A percentile compares a stretch with the other conserved stretches of the same genome.
Evolutionary conservation across 2,113 vertebrate genomes (phyloP).

Genomic region (Opisthocomus hoazin): DNA sequence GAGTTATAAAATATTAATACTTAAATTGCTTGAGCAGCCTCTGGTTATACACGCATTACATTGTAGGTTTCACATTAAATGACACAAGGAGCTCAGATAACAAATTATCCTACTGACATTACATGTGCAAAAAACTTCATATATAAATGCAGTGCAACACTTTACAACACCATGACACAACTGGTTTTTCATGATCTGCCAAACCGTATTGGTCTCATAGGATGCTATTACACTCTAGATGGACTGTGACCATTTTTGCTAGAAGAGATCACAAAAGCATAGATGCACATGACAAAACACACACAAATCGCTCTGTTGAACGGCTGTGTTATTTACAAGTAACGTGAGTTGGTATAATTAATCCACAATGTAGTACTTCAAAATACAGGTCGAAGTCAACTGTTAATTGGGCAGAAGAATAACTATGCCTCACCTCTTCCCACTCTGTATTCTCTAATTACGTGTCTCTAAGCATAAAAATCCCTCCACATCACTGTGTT

Average conservation of each 20-base stretch:
- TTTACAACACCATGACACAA: neutral
- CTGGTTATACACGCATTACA: neutral
- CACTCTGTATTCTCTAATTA: slow-evolving; percentile 1
- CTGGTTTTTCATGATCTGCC: neutral
- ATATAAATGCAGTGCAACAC: neutral
- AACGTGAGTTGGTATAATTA: neutral
- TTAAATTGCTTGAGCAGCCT: neutral
- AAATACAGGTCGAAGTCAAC: slow-evolving; percentile 40
- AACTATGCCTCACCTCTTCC: neutral
- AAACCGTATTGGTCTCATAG: neutral
- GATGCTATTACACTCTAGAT: neutral
- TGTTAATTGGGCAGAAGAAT: neutral
- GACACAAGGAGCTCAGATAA: neutral
- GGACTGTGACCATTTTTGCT: neutral
- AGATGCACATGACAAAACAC: neutral
- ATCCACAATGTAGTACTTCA: neutral
- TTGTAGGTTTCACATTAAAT: neutral
- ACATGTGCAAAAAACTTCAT: neutral
- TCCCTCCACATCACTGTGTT: neutral
- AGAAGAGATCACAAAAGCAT: neutral
- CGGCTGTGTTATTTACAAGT: neutral
- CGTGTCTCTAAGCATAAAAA: neutral
- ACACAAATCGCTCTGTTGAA: neutral
- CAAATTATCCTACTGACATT: neutral
- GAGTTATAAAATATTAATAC: neutral